A percentile compares a stretch with the other conserved stretches of the same genome.
Conservation (phyloP, 2,888 invertebrate genomes). For the Nephrotoma flavescens region DNA sequence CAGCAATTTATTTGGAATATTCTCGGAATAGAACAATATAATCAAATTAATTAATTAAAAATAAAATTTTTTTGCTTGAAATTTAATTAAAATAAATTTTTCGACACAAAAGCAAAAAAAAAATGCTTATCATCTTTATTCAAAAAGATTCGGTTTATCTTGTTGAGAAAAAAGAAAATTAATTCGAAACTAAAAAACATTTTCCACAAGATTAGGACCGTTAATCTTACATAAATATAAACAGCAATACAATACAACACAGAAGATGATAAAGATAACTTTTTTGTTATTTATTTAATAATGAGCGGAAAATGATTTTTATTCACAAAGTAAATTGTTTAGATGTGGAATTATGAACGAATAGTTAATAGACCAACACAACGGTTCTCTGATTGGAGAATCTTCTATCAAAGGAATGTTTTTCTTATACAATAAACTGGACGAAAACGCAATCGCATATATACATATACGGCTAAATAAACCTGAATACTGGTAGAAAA, state of each 20-base stretch:
- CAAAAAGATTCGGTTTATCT: neutral
- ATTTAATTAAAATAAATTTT: neutral
- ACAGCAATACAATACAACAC: neutral
- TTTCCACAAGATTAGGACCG: neutral
- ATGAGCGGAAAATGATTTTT: neutral
- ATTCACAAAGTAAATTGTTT: neutral
- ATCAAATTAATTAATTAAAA: neutral
- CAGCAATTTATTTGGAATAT: neutral
- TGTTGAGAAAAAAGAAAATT: neutral
- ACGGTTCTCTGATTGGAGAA: neutral
- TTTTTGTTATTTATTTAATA: neutral
- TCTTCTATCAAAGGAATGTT: too few relatives aligned
- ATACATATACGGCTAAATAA: too few relatives aligned
- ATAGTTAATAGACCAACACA: neutral
- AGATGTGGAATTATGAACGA: neutral
- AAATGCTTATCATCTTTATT: neutral
- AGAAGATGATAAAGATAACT: neutral
- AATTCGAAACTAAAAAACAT: neutral
- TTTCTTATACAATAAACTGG: too few relatives aligned
- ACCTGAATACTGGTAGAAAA: too few relatives aligned
- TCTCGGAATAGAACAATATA: neutral
- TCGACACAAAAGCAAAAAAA: neutral
- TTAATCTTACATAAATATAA: neutral
- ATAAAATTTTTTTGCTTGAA: neutral
- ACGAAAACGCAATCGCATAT: too few relatives aligned